phyloP scores from a whole-genome alignment of 2,113 vertebrate genomes.

The Daphoenositta chrysoptera region DNA sequence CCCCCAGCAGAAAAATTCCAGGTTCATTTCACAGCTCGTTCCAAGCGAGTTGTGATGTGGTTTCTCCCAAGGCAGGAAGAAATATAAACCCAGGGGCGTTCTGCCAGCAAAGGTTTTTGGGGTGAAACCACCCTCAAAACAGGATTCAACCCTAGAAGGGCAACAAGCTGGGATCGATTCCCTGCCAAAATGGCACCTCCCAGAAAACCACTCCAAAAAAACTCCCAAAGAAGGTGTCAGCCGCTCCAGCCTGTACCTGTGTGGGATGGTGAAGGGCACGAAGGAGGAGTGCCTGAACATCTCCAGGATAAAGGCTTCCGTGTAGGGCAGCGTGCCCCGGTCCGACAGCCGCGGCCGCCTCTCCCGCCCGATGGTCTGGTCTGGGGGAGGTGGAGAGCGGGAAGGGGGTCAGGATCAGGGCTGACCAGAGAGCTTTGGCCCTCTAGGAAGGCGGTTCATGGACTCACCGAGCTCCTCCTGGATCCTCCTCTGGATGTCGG shows the following conservation, averaged over 20 bases:
- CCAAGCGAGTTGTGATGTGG: neutral
- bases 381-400: slow-evolving; percentile 47
- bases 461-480: slow-evolving; percentile 85
- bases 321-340: slow-evolving; percentile 70
- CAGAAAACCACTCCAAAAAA: neutral
- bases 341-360: slow-evolving; percentile 78
- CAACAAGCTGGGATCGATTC: neutral
- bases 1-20: neutral
- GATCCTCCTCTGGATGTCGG: slow-evolving; percentile 83
- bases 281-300: slow-evolving; percentile 87
- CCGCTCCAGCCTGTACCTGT: slow-evolving; percentile 70
- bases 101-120: neutral
- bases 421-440: neutral
- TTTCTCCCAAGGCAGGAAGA: neutral
- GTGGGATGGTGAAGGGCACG: slow-evolving; percentile 90
- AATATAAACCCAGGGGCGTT: neutral
- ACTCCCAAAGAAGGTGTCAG: accelerated
- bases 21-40: neutral
- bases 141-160: neutral
- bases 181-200: neutral
- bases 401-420: neutral
- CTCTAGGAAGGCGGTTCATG: accelerated
- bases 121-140: neutral
- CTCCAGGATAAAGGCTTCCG: slow-evolving; percentile 91
- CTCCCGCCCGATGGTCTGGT: slow-evolving; percentile 74